Evolutionary conservation across 2,797 vertebrate genomes (phyloP), one percentile per base, ranked within the genome.

Genomic region (Crypturellus tataupa): DNA sequence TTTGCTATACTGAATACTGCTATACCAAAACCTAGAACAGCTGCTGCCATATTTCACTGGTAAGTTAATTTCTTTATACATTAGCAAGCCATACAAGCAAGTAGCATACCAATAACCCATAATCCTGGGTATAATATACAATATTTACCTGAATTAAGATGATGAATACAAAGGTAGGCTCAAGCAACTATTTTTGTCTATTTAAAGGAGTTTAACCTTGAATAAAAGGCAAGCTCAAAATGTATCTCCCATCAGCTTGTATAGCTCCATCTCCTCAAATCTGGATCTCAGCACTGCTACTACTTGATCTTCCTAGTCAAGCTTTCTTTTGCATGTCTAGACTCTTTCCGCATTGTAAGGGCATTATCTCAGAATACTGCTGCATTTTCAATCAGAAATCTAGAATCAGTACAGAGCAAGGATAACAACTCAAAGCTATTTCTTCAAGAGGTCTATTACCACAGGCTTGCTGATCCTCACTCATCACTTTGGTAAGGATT

Each of bases 61-160:
- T 62, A 64, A 68, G 76, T 91, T 49, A 31, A 94, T 65, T 85
- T 75, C 31, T 76, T 79, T 24, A n/a, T 39, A 13, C 46, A 62
- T 69, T 59, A 69, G 17, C 18, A 79, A 86, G 55, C 46, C 46
- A 15, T 56, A 19, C 24, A 53, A 82, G 27, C 53, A 90, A 83
- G 79, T 15, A 83, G 53, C 44, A 72, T 16, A 76, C 31, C 31
- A 53, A 33, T 24, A 78, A 21, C 19, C 27, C 21, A 25, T 27
- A 92, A 58, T 9, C 55, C 40, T 20, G 7, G 18, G 29, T 21
- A 51, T 79, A 29, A 33, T 37, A 42, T 13, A 12, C 67, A 84
- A 33, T 65, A n/a, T 71, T 71, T 91, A 85, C 10, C 42, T 70
- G 70, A 70, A 64, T 42, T 80, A 49, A 46, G 46, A 59, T 20